Evolutionary conservation across 2,888 invertebrate genomes (phyloP), one percentile per base, ranked within the genome.

Genomic region (Stenodera caucasica): DNA sequence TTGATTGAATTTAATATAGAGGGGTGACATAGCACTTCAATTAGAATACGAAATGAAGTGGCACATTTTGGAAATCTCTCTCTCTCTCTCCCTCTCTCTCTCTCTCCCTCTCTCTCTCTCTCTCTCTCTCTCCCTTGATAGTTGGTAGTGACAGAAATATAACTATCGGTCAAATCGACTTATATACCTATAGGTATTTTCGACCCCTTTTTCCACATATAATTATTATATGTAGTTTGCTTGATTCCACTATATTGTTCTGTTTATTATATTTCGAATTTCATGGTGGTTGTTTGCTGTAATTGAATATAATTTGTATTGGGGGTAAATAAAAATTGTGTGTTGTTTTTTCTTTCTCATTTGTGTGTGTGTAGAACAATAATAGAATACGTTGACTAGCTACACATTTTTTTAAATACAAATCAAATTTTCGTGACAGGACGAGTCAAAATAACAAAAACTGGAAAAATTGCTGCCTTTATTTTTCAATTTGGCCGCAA

Each of bases 171-270:
- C 33, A 15, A 15, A 26, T 7, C 3, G 7, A 6, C 26, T 5
- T 7, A 26, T 26, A 26, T 26, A 3, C 26, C 26, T 3, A 26
- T n/a, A n/a, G n/a, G n/a, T n/a, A n/a, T n/a, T n/a, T n/a, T n/a
- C n/a, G n/a, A n/a, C n/a, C 45, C 45, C 45, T 45, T 45, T 45
- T 15, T 37, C 37, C 18, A 8, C 21, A 45, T 45, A 2, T 21
- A 45, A 45, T 45, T 45, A 45, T 21, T 45, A 67, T 64, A 68
- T 70, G 66, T 67, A 68, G 68, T 71, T 72, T 72, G 62, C 67
- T 72, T 72, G 72, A 72, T 71, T 72, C 21, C 21, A 11, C 70
- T 57, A 59, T 66, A 70, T 71, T 72, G 71, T 71, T 59, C 67
- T 57, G 61, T 67, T 70, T 69, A 72, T 72, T 71, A 67, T 65